phyloP scores from a whole-genome alignment of 2,888 invertebrate species.

The Hylaea fasciaria region DNA sequence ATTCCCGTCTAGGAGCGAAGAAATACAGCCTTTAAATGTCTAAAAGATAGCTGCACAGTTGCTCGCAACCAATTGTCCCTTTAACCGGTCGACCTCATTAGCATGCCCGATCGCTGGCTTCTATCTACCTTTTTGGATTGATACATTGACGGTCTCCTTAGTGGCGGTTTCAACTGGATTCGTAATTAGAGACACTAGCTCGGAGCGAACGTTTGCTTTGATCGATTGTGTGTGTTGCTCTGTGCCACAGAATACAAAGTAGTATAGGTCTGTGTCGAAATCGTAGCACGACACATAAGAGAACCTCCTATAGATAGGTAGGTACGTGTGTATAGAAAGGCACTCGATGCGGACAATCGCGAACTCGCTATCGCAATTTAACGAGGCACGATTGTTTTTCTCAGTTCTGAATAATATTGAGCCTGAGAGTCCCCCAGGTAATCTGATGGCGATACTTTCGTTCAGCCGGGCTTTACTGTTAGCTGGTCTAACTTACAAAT shows the following conservation, averaged over 20 bases:
- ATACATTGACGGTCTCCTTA: conserved; percentile 75
- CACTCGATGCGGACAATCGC: conserved; percentile 72
- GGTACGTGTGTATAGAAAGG: conserved; percentile 60
- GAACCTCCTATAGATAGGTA: conserved; percentile 47
- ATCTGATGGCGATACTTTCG: conserved; percentile 82
- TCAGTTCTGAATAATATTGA: conserved; percentile 84
- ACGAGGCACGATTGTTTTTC: conserved; percentile 84
- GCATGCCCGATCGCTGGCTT: conserved; percentile 70
- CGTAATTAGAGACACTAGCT: conserved; percentile 65
- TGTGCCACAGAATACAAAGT: no score
- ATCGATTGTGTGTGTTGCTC: conserved; percentile 48
- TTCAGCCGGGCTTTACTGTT: conserved; percentile 73
- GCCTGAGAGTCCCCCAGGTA: conserved; percentile 71
- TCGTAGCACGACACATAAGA: conserved; percentile 36
- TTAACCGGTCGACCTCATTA: conserved; percentile 76
- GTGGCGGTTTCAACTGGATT: conserved; percentile 55
- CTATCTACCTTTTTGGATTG: conserved; percentile 71
- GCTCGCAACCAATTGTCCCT: conserved; percentile 74
- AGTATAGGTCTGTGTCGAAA: conserved; percentile 31
- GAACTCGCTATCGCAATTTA: conserved; percentile 77
- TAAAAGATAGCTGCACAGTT: conserved; percentile 70
- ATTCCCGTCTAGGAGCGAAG: conserved; percentile 60
- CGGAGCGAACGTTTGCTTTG: conserved; percentile 55
- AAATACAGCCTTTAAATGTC: conserved; percentile 71
- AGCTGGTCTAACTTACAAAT: conserved; percentile 78